Evolutionary conservation across 2,797 vertebrate species (phyloP).

Genomic region (Lutjanus campechanus): DNA sequence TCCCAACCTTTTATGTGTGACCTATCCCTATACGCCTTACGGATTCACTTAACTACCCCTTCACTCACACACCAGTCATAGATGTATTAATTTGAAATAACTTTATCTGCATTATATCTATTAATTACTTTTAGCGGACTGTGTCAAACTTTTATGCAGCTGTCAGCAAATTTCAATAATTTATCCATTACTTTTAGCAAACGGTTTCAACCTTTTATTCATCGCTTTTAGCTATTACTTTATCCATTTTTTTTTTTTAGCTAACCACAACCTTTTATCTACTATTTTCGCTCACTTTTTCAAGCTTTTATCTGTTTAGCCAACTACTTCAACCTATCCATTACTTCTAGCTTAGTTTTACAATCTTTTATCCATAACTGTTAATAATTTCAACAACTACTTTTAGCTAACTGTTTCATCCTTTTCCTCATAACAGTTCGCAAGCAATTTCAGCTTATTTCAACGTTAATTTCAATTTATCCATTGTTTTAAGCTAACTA

Average conservation of each 20-base stretch:
- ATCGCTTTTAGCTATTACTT: neutral
- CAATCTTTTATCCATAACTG: too few species aligned
- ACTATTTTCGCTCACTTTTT: neutral
- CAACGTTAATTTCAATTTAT: too few species aligned
- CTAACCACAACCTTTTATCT: neutral
- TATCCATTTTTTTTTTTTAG: too few species aligned
- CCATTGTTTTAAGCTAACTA: too few species aligned
- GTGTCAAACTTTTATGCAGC: neutral
- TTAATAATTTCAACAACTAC: neutral
- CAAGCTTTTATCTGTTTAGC: neutral
- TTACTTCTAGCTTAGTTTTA: neutral
- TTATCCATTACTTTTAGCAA: neutral
- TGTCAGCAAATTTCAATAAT: neutral
- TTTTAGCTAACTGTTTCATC: neutral
- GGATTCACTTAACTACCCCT: slow-evolving; percentile 34
- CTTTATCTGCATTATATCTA: neutral
- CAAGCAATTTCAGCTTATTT: too few species aligned
- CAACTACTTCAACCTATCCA: neutral
- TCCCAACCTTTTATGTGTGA: slow-evolving; percentile 23
- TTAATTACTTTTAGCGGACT: neutral
- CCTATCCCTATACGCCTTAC: neutral
- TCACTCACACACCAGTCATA: slow-evolving; percentile 2
- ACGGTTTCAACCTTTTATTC: neutral
- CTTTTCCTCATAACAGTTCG: too few species aligned
- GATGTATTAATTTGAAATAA: neutral